phyloP scores from a whole-genome alignment of 64 coral and sea anemone species.

The Pocillopora damicornis region DNA sequence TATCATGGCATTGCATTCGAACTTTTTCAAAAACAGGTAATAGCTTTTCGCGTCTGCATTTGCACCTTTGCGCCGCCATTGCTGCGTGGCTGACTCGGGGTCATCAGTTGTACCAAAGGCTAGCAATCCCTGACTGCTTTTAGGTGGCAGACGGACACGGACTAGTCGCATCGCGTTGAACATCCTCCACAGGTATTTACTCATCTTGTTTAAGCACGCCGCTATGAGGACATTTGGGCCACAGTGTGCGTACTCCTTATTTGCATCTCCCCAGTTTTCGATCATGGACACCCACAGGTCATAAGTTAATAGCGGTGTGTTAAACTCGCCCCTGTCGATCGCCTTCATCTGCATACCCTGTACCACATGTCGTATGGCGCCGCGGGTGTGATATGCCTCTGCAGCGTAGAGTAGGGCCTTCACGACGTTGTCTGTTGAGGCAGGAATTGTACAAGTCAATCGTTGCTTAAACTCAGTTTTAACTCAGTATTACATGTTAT shows the following conservation, averaged over 20 bases:
- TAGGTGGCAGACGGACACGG: not conserved
- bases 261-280: constrained; percentile 70
- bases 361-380: constrained; percentile 68
- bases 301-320: constrained; percentile 7
- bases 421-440: not conserved
- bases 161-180: constrained; percentile 24
- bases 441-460: too few species aligned
- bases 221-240: not conserved
- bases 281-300: constrained; percentile 78
- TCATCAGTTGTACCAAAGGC: too few species aligned
- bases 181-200: constrained; percentile 60
- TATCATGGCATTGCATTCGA: too few species aligned
- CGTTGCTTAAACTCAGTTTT: too few species aligned
- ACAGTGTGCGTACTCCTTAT: constrained; percentile 60
- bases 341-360: constrained; percentile 39
- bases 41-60: too few species aligned
- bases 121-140: too few species aligned
- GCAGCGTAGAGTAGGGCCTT: constrained; percentile 53
- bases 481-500: too few species aligned
- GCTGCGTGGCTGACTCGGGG: too few species aligned
- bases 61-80: not conserved
- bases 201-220: constrained; percentile 62
- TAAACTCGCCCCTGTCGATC: not conserved
- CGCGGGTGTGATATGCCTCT: constrained; percentile 68
- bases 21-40: too few species aligned